A percentile compares a stretch with the other conserved stretches of the same genome.
These are phyloP conservation scores for Eufriesea mexicana DNA, from an alignment of 1,140 invertebrate species.

Conservation along the genomic window DNA sequence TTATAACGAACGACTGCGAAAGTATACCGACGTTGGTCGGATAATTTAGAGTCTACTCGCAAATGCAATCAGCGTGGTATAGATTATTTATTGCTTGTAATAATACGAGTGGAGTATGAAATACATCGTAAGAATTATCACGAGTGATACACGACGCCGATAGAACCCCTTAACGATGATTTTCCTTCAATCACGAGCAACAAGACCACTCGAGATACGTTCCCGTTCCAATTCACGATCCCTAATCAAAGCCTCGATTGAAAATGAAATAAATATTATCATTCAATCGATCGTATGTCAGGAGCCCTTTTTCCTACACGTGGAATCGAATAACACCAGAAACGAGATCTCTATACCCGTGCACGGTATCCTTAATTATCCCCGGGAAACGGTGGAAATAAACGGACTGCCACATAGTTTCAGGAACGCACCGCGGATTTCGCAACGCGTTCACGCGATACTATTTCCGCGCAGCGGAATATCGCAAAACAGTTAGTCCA, in stretches of 20 bases:
- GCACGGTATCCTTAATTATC: not conserved
- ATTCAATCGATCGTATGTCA: not conserved
- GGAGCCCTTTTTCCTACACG: not conserved
- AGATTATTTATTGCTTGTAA: too few species aligned
- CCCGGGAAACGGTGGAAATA: not conserved
- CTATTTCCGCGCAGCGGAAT: not conserved
- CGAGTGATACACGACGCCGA: too few species aligned
- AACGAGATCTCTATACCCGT: not conserved
- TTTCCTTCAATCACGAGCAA: not conserved
- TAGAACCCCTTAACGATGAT: not conserved
- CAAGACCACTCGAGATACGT: not conserved
- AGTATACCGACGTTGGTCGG: too few species aligned
- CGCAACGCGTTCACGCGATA: not conserved
- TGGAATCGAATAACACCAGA: not conserved
- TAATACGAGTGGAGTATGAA: too few species aligned
- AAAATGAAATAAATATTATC: not conserved
- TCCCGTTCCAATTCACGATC: not conserved
- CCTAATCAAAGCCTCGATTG: not conserved
- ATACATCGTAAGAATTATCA: too few species aligned
- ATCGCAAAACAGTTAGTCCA: slow-evolving; percentile 28
- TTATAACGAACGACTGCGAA: too few species aligned
- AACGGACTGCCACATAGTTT: not conserved
- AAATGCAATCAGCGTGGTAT: too few species aligned
- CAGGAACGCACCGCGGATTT: too few species aligned
- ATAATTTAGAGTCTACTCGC: too few species aligned